Conservation (phyloP, 2,797 vertebrate species). For the Oophaga sylvatica region DNA sequence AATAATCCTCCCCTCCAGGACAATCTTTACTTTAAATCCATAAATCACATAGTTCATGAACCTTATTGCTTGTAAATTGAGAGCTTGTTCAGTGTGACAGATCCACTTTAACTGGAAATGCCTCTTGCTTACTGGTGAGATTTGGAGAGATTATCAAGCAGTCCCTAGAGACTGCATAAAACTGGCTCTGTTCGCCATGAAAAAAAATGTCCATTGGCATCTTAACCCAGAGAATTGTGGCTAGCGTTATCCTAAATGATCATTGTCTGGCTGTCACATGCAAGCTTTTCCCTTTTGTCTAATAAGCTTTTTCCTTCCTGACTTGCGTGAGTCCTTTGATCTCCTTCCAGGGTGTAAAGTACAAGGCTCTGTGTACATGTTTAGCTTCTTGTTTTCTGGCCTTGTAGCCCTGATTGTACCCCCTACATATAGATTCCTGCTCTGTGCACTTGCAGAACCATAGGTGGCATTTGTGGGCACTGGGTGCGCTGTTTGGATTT, state of each 20-base stretch:
- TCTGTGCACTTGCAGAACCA: not conserved
- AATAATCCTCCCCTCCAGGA: too few relatives aligned
- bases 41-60: too few relatives aligned
- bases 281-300: constrained; percentile 3
- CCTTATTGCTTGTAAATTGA: not conserved
- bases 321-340: constrained; percentile 1
- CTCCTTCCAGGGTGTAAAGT: constrained; percentile 19
- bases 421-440: not conserved
- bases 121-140: not conserved
- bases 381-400: not conserved
- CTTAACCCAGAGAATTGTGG: not conserved
- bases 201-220: not conserved
- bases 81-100: not conserved
- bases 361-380: not conserved
- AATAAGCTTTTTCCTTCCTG: constrained; percentile 27
- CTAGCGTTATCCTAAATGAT: not conserved
- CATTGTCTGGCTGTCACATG: not conserved
- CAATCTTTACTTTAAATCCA: too few relatives aligned
- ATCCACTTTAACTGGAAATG: not conserved
- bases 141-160: not conserved
- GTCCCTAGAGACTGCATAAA: not conserved
- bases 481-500: constrained; percentile 9
- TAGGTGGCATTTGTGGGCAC: too few relatives aligned
- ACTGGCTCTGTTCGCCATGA: not conserved
- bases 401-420: not conserved